Evolutionary conservation across 2,888 invertebrate genomes (phyloP), one percentile per base, ranked within the genome.

Genomic region (Drosophila longiperda): DNA sequence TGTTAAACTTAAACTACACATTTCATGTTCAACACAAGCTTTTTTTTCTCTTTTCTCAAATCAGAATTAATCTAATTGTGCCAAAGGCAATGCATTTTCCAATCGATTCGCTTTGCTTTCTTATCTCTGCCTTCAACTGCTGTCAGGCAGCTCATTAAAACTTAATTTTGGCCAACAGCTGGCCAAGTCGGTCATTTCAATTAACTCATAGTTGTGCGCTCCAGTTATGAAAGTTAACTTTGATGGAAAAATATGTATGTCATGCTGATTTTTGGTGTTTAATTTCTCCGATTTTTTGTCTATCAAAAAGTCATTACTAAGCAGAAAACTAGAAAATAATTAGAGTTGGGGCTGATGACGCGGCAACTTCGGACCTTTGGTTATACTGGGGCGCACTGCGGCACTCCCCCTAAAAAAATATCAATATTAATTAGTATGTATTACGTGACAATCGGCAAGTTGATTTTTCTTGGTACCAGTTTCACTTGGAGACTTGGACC

Each of bases 381-480:
- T 3, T 3, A 26, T 29, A 50, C 26, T 23, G 34, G 26, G 11
- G 7, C 45, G 45, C 23, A 45, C 45, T 45, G 12, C 20, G 45
- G 29, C 29, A 29, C 29, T 29, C 15, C 4, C 15, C 15, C 36
- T 0, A 34, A 36, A 20, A 15, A 73, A 89, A 89, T 85, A 85
- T 90, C 85, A 90, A 85, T 85, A 85, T 85, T 85, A 85, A 85
- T 85, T 85, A 85, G 85, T 90, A 64, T 81, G 85, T 75, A 90
- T 90, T 85, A 90, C 90, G 85, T 90, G 90, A 89, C 89, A 90
- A 90, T 72, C 75, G 74, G 77, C 54, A 49, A 64, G 59, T 55
- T 38, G 54, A 50, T 52, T 52, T 48, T 42, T 52, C 11, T 36
- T 26, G 23, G 23, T 57, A 20, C 61, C 33, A 45, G 34, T 20